These are phyloP conservation scores for Pyxicephalus adspersus DNA, from an alignment of 2,113 vertebrate species.

Conservation along the genomic window DNA sequence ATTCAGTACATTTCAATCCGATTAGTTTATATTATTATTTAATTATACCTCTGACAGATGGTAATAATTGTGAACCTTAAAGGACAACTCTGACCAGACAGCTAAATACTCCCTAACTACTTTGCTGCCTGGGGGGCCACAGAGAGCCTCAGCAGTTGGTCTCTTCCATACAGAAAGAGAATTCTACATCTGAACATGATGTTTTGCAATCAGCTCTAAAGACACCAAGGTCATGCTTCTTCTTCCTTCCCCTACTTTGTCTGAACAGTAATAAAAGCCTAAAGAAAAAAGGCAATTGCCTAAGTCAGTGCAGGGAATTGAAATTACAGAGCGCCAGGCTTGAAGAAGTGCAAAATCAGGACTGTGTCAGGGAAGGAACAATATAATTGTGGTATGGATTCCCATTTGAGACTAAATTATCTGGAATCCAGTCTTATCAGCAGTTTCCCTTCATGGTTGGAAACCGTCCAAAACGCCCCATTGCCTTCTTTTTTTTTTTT, in stretches of 20 bases:
- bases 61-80: too few species aligned
- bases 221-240: constrained; percentile 73
- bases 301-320: constrained; percentile 78
- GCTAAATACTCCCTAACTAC: too few species aligned
- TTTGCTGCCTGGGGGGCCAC: too few species aligned
- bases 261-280: constrained; percentile 64
- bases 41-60: too few species aligned
- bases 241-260: constrained; percentile 68
- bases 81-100: too few species aligned
- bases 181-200: constrained; percentile 54
- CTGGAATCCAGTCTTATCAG: constrained; percentile 78
- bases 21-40: too few species aligned
- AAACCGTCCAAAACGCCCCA: constrained; percentile 73
- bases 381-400: constrained; percentile 80
- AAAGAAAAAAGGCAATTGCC: constrained; percentile 70
- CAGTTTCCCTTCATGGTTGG: constrained; percentile 73
- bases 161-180: constrained; percentile 31
- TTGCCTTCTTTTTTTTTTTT: constrained; percentile 69
- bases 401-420: constrained; percentile 83
- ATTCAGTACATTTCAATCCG: too few species aligned
- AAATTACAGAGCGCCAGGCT: constrained; percentile 75
- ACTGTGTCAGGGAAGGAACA: constrained; percentile 76
- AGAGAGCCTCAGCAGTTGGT: too few species aligned
- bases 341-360: constrained; percentile 80
- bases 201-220: constrained; percentile 73